Conservation (phyloP, 2,888 invertebrate species). For the Harpalus rufipes region DNA sequence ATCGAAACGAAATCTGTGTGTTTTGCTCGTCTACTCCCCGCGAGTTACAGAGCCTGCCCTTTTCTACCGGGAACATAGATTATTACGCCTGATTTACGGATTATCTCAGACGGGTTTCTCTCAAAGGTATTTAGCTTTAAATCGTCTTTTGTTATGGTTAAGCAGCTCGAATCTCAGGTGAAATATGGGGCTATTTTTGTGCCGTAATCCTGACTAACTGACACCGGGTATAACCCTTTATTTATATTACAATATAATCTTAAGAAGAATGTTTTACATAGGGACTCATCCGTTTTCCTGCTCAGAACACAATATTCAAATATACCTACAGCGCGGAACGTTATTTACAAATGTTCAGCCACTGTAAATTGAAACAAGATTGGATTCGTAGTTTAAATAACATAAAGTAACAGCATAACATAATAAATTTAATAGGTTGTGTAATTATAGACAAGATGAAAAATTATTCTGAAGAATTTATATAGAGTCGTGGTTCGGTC, state of each 20-base stretch:
- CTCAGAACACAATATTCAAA: too few species aligned
- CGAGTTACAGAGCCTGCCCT: conserved; percentile 4
- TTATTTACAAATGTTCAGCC: too few species aligned
- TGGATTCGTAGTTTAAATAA: too few species aligned
- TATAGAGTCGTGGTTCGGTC: too few species aligned
- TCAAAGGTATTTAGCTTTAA: conserved; percentile 49
- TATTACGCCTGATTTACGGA: conserved; percentile 56
- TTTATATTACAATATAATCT: conserved; percentile 5
- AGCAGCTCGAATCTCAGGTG: conserved; percentile 36
- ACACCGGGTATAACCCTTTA: neutral
- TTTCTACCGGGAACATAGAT: conserved; percentile 34
- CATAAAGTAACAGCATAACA: too few species aligned
- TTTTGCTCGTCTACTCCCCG: conserved; percentile 3
- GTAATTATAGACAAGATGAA: too few species aligned
- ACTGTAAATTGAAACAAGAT: too few species aligned
- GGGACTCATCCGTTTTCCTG: neutral
- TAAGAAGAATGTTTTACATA: conserved; percentile 14
- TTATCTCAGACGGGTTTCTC: conserved; percentile 49
- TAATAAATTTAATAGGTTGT: too few species aligned
- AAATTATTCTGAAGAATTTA: too few species aligned
- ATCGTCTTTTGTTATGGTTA: conserved; percentile 43
- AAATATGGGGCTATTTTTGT: conserved; percentile 40
- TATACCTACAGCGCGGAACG: too few species aligned
- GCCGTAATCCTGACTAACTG: conserved; percentile 20
- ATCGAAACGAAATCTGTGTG: conserved; percentile 39